These are phyloP conservation scores for Brachynemurus nebulosus DNA, from an alignment of 2,888 invertebrate genomes.

Conservation along the genomic window DNA sequence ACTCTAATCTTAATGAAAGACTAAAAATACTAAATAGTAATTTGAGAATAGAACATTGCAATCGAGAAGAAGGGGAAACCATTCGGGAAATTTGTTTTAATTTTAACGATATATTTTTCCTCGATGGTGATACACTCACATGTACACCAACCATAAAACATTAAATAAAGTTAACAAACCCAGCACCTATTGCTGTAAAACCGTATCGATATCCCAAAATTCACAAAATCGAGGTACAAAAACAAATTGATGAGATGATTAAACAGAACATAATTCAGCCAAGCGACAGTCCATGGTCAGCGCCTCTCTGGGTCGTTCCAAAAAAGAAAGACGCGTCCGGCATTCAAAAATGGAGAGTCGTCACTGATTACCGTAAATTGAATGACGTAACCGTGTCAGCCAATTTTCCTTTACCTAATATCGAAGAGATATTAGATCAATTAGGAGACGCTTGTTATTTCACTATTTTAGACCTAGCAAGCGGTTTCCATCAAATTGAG, in stretches of 20 bases:
- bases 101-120: too few relatives aligned
- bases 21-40: too few relatives aligned
- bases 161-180: not conserved
- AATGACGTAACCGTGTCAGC: constrained; percentile 19
- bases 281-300: constrained; percentile 16
- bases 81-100: too few relatives aligned
- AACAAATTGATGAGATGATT: constrained; percentile 19
- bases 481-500: constrained; percentile 25
- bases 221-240: constrained; percentile 19
- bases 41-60: too few relatives aligned
- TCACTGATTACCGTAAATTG: constrained; percentile 18
- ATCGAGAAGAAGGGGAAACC: too few relatives aligned
- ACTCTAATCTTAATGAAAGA: too few relatives aligned
- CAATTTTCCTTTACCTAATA: constrained; percentile 19
- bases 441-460: constrained; percentile 23
- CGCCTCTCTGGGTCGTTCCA: constrained; percentile 20
- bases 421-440: constrained; percentile 23
- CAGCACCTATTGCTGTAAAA: not conserved
- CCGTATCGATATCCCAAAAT: constrained; percentile 17
- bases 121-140: too few relatives aligned
- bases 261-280: constrained; percentile 16
- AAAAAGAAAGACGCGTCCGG: constrained; percentile 17
- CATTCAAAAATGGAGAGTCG: constrained; percentile 17
- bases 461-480: constrained; percentile 22
- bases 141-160: not conserved